Base-by-base conservation (phyloP, 2,888 invertebrate genomes). In the Limnephilus lunatus region DNA sequence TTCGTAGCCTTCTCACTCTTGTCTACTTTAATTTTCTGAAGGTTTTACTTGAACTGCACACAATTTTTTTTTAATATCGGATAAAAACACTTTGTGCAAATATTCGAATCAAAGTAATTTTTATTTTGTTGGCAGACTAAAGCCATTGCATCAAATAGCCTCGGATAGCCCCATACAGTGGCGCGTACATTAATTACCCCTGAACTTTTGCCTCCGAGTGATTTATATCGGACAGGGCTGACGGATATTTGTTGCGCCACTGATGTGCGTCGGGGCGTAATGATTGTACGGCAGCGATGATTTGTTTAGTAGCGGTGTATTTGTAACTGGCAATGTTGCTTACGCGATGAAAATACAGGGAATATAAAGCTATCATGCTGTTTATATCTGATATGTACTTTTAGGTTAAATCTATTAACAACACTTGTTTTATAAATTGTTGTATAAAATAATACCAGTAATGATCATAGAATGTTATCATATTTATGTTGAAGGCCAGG, bases 121-220 rank as follows among this genome's bases (percentile, higher is more conserved):
- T 68, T 7, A n/a, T 68, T 68, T 68, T 1, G 53, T n/a, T 35
- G 68, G 48, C 14, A 31, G 25, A 68, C 68, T 68, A 68, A n/a
- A 25, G 2, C 68, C 68, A 68, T 68, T 68, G 68, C 68, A 68
- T 68, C 68, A 68, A 68, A 68, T 53, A 53, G 19, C 53, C 53
- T 53, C 53, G 53, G 53, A 25, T 25, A 68, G 90, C 88, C 87
- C 48, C 32, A 39, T 80, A 81, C 82, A 83, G 32, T 81, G 91
- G 82, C 92, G 86, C 89, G 83, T 48, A 86, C 92, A 91, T 92
- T 92, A 92, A 92, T 92, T 91, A 91, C 92, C 86, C 82, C 39
- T 81, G 89, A 85, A 92, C 91, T 90, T 92, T 91, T 91, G 82
- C 81, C 92, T 68, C 88, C 44, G 92, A 82, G 81, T 93, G 93